Conservation (phyloP, 2,888 invertebrate species). For the Tiphia femorata region DNA sequence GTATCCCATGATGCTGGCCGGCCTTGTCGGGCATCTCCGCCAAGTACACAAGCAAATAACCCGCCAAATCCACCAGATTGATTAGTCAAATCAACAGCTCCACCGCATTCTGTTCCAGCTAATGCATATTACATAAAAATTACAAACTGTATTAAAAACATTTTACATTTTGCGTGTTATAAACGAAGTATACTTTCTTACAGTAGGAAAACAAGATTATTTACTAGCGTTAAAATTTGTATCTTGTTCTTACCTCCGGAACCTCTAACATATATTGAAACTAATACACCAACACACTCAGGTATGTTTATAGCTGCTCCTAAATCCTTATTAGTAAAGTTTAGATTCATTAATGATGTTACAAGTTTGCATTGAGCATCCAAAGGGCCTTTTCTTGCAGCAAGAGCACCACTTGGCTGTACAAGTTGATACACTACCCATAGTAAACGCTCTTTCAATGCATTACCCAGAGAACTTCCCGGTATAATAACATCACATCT, state of each 20-base stretch:
- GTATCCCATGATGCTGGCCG: constrained; percentile 80
- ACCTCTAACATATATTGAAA: constrained; percentile 62
- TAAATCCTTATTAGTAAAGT: constrained; percentile 79
- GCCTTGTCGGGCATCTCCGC: constrained; percentile 75
- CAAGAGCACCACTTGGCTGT: constrained; percentile 76
- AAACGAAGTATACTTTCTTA: too few species aligned
- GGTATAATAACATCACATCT: constrained; percentile 75
- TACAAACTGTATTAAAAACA: too few species aligned
- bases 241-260: constrained; percentile 58
- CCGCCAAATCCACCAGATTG: constrained; percentile 78
- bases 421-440: constrained; percentile 81
- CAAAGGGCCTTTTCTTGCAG: constrained; percentile 77
- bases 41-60: constrained; percentile 80
- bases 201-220: too few species aligned
- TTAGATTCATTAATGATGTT: constrained; percentile 75
- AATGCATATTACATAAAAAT: constrained; percentile 5
- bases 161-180: too few species aligned
- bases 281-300: constrained; percentile 75
- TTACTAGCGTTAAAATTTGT: too few species aligned
- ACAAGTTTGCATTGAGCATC: constrained; percentile 82
- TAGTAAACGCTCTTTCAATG: constrained; percentile 77
- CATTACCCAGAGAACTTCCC: constrained; percentile 71
- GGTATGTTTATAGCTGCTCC: constrained; percentile 81
- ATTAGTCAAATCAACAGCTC: constrained; percentile 66
- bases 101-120: constrained; percentile 66